Percentiles rank a stretch among this genome's conserved stretches.
Evolutionary conservation across 2,797 vertebrate species (phyloP).

Genomic region (Chaetodon trifasciatus): DNA sequence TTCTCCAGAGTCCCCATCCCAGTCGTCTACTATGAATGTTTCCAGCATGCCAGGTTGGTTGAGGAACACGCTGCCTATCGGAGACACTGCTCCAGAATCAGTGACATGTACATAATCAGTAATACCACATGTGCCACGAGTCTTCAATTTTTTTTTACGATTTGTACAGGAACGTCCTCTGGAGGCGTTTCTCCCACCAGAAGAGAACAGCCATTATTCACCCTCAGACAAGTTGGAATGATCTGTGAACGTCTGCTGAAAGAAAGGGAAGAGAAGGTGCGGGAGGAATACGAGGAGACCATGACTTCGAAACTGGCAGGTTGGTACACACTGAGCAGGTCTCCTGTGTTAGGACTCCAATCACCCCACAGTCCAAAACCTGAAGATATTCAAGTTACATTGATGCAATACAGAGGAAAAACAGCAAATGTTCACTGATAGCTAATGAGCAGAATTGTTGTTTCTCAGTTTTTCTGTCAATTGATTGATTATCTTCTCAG

Average conservation of each 20-base stretch:
- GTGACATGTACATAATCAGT: background rate
- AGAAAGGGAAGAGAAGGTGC: constrained; percentile 97
- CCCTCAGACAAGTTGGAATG: constrained; percentile 98
- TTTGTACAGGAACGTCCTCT: constrained; percentile 83
- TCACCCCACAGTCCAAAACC: background rate
- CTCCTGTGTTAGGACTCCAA: no score
- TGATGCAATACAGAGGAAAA: background rate
- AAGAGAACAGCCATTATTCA: constrained; percentile 98
- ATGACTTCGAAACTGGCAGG: constrained; percentile 98
- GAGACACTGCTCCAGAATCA: background rate
- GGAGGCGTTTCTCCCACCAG: constrained; percentile 92
- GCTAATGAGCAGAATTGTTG: no score
- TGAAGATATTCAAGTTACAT: background rate
- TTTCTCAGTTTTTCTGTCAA: no score
- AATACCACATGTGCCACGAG: background rate
- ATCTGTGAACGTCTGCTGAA: constrained; percentile 99
- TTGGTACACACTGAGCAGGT: constrained; percentile 62
- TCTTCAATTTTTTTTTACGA: background rate
- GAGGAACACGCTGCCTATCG: background rate
- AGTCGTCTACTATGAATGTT: constrained; percentile 90
- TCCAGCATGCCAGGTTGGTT: constrained; percentile 91
- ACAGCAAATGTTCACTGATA: background rate
- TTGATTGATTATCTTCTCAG: no score
- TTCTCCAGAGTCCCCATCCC: constrained; percentile 92
- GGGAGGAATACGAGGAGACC: constrained; percentile 98